A percentile compares a stretch with the other conserved stretches of the same genome.
phyloP scores from a whole-genome alignment of 2,797 vertebrate genomes.

The Sebastes steindachneri region DNA sequence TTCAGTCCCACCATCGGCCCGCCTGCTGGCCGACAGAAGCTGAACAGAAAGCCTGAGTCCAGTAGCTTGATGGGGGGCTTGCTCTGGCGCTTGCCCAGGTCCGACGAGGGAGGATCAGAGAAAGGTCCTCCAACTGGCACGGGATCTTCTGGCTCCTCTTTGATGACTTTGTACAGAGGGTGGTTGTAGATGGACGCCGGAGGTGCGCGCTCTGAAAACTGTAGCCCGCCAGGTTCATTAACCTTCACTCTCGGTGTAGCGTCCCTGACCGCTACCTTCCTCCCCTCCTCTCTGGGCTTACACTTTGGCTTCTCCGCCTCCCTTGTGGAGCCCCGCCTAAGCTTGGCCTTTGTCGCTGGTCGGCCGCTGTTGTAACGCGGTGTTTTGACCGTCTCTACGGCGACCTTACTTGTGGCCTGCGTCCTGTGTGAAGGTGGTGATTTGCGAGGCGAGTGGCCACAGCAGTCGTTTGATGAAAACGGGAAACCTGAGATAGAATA shows the following conservation, averaged over 20 bases:
- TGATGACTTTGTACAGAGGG: conserved; percentile 83
- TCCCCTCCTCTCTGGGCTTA: conserved; percentile 48
- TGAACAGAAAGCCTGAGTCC: conserved; percentile 87
- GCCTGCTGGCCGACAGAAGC: conserved; percentile 80
- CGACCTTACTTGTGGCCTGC: conserved; percentile 21
- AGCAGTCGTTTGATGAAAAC: conserved; percentile 17
- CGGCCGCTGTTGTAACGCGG: conserved; percentile 74
- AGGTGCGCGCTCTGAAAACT: conserved; percentile 51
- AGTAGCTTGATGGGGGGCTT: conserved; percentile 87
- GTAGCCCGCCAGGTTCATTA: conserved; percentile 30
- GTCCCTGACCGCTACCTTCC: conserved; percentile 33
- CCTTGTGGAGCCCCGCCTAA: conserved; percentile 26
- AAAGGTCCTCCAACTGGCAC: conserved; percentile 74
- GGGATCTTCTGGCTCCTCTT: conserved; percentile 85
- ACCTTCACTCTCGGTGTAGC: conserved; percentile 20
- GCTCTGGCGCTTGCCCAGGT: conserved; percentile 86
- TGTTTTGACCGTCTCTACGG: conserved; percentile 36
- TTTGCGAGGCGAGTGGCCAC: neutral
- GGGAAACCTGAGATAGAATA: conserved; percentile 68
- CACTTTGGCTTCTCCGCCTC: conserved; percentile 30
- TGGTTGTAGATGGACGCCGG: conserved; percentile 72
- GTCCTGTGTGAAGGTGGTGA: conserved; percentile 23
- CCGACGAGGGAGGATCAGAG: conserved; percentile 73
- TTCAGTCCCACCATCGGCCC: conserved; percentile 76
- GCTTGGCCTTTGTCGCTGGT: conserved; percentile 53